Conservation (phyloP, 2,797 vertebrate species). For the Hyperoplus lanceolatus region DNA sequence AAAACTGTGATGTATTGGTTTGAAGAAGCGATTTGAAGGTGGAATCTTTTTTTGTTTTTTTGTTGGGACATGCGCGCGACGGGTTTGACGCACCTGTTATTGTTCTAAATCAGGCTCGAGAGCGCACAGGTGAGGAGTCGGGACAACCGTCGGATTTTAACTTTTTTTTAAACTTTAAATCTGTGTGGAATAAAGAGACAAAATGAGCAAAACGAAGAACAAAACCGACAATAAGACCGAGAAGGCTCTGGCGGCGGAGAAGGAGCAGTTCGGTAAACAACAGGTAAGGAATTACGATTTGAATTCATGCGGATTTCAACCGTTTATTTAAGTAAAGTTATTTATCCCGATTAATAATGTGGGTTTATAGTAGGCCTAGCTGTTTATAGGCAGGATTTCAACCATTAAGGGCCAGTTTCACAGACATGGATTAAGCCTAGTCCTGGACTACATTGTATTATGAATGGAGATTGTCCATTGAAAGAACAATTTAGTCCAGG, state of each 20-base stretch:
- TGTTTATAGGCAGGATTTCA: too few species aligned
- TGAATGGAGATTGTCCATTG: too few species aligned
- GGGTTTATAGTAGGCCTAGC: neutral
- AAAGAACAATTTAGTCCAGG: too few species aligned
- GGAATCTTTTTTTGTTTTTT: too few species aligned
- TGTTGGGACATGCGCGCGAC: neutral
- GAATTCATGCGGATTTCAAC: neutral
- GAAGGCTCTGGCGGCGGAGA: conserved; percentile 93
- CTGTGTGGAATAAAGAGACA: conserved; percentile 58
- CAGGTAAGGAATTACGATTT: conserved; percentile 84
- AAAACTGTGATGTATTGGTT: neutral
- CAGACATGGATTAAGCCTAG: too few species aligned
- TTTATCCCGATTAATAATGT: neutral
- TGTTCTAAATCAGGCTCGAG: neutral
- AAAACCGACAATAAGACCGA: conserved; percentile 91
- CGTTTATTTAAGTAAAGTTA: accelerated
- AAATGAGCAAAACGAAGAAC: conserved; percentile 89
- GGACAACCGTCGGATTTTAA: neutral
- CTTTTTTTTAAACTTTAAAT: neutral
- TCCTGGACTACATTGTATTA: too few species aligned
- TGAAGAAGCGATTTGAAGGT: neutral
- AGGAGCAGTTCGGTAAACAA: conserved; percentile 93
- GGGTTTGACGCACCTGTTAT: conserved; percentile 1
- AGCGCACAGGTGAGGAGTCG: conserved; percentile 20
- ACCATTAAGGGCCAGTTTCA: too few species aligned